Conservation (phyloP, 2,888 invertebrate genomes). For the Caenorhabditis zanzibari region DNA sequence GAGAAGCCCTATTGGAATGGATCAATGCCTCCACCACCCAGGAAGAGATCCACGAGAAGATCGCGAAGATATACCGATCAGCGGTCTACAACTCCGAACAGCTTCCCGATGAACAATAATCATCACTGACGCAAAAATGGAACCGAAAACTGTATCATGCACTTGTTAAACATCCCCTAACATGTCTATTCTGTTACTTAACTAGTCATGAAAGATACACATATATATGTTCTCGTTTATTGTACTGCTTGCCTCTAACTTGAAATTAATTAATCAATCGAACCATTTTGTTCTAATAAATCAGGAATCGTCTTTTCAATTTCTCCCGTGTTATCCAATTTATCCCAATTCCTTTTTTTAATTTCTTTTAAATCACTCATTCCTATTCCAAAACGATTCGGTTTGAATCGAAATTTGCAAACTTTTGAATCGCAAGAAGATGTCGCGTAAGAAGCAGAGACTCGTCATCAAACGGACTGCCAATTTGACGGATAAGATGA, state of each 20-base stretch:
- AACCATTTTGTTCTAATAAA: too few species aligned
- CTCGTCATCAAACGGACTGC: conserved; percentile 29
- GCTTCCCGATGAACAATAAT: too few species aligned
- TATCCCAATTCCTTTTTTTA: too few species aligned
- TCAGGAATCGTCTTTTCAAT: neutral
- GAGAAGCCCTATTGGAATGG: neutral
- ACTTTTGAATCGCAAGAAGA: neutral
- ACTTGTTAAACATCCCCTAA: too few species aligned
- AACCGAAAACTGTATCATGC: too few species aligned
- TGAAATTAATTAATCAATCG: too few species aligned
- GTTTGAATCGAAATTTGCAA: neutral
- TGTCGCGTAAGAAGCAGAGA: conserved; percentile 27
- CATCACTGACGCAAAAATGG: too few species aligned
- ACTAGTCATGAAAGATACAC: too few species aligned
- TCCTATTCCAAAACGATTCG: neutral
- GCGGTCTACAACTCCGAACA: too few species aligned
- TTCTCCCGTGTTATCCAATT: neutral
- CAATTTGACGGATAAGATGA: conserved; percentile 45
- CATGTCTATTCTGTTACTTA: too few species aligned
- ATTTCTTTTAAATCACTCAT: neutral
- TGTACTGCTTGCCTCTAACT: too few species aligned
- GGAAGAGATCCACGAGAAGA: neutral
- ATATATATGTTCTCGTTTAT: too few species aligned
- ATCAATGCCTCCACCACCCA: neutral
- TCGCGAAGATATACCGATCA: neutral